Evolutionary conservation across 2,113 vertebrate genomes (phyloP), one percentile per base, ranked within the genome.

Genomic region (Myiagra hebetior): DNA sequence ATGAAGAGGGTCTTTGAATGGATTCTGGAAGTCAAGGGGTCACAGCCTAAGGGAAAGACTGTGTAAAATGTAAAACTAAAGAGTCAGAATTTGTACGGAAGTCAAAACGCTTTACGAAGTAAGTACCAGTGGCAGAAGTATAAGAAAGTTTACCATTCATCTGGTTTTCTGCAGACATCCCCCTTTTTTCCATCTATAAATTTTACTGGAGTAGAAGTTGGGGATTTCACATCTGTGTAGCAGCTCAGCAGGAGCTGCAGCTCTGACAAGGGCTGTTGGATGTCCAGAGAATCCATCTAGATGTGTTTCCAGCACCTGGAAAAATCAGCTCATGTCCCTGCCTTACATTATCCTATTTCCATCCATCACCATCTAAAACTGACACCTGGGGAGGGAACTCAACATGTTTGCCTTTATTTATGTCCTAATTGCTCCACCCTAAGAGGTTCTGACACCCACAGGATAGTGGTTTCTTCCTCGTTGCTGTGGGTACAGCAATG

Each of bases 111-210:
- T 91, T 91, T 96, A 87, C 92, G 79, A 62, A 78, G 41, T 76
- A 85, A 87, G 37, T 85, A 82, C 52, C 46, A 75, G 72, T 87
- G 65, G 81, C 62, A 85, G 75, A 89, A 57, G 47, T 67, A 56
- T 59, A 85, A 88, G 62, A 21, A 81, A 56, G 55, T 93, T 88
- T 74, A 67, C 55, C 8, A 47, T 94, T 93, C 76, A 84, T 93
- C 72, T 89, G 68, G 8, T 82, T 93, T 93, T 89, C 59, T 80
- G 76, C 47, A 93, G 91, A 67, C 68, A 52, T 70, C 46, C 33
- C 13, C 35, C 21, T 55, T 86, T 90, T 94, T 95, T 92, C 92
- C 80, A 63, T 44, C 79, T 84, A 70, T 94, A 92, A 95, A 94
- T 92, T 94, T 92, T 92, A 55, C 50, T 52, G 55, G 23, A 69